phyloP scores from a whole-genome alignment of 2,888 invertebrate species.

The Chymomyza procnemis region DNA sequence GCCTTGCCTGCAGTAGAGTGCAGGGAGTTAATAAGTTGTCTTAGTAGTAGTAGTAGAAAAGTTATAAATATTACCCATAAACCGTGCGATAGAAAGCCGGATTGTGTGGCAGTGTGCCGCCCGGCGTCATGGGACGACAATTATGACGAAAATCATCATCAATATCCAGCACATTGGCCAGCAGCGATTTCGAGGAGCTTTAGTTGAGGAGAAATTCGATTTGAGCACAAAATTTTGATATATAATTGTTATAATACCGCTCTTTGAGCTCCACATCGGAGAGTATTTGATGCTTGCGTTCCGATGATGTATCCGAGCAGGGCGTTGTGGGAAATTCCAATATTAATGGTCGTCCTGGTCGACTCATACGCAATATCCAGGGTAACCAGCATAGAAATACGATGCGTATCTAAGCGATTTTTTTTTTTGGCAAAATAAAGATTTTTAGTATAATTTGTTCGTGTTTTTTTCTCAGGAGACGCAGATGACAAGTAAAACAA shows the following conservation, averaged over 20 bases:
- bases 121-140: constrained; percentile 85
- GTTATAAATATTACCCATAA: constrained; percentile 82
- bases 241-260: constrained; percentile 79
- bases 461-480: neutral
- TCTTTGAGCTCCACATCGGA: constrained; percentile 93
- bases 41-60: neutral
- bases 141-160: constrained; percentile 96
- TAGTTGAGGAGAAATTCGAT: too few species aligned
- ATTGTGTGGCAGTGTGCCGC: constrained; percentile 81
- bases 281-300: constrained; percentile 86
- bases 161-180: constrained; percentile 97
- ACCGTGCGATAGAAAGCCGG: constrained; percentile 85
- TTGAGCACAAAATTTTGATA: too few species aligned
- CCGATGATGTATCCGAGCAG: constrained; percentile 81
- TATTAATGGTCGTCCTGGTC: constrained; percentile 82
- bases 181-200: constrained; percentile 93
- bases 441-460: constrained; percentile 63
- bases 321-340: constrained; percentile 80
- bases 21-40: constrained; percentile 34
- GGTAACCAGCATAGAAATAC: constrained; percentile 98
- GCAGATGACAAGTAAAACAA: neutral
- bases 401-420: constrained; percentile 87
- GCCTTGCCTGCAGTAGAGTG: constrained; percentile 73
- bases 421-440: constrained; percentile 55
- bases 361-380: constrained; percentile 95